A percentile compares a stretch with the other conserved stretches of the same genome.
Conservation (phyloP, 2,113 vertebrate species). For the Tiliqua scincoides region DNA sequence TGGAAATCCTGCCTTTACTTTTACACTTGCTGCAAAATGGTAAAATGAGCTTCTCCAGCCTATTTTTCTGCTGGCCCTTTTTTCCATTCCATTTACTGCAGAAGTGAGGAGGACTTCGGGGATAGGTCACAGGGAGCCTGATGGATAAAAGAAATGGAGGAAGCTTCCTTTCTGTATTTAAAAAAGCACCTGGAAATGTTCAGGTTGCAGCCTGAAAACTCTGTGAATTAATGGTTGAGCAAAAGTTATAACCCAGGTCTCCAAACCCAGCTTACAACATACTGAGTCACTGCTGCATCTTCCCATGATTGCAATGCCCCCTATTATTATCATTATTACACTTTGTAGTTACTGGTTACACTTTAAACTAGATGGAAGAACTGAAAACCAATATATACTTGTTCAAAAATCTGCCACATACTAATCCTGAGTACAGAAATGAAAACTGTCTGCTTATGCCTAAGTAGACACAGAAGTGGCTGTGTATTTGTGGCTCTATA, state of each 20-base stretch:
- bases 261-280: no score
- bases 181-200: no score
- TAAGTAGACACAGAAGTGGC: neutral
- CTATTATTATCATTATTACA: neutral
- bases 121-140: no score
- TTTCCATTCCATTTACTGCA: neutral
- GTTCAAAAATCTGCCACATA: neutral
- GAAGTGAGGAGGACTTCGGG: neutral
- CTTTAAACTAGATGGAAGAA: neutral
- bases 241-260: neutral
- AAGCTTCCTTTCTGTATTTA: no score
- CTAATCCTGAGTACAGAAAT: neutral
- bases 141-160: no score
- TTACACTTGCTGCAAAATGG: neutral
- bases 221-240: neutral
- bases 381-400: neutral
- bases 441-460: neutral
- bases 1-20: neutral
- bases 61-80: neutral
- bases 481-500: neutral
- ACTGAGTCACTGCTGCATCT: neutral
- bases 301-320: neutral
- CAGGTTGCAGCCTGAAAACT: no score
- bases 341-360: neutral
- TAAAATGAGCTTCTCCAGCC: neutral